These are phyloP conservation scores for Venustoraphidia nigricollis DNA, from an alignment of 2,888 invertebrate genomes.

Conservation along the genomic window DNA sequence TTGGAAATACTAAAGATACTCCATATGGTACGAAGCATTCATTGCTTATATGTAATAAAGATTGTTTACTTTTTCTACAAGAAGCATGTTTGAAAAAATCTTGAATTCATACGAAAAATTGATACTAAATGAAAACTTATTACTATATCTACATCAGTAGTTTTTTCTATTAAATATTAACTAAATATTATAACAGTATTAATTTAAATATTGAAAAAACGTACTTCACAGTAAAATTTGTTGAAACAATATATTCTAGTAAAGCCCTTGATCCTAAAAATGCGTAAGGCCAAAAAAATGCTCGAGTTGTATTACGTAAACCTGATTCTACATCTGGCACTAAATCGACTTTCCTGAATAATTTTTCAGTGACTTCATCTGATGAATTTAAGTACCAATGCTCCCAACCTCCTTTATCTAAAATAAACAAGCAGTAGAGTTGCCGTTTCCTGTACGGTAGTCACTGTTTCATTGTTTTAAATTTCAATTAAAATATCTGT, in stretches of 20 bases:
- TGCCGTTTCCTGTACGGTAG: background rate
- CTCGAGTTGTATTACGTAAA: constrained; percentile 54
- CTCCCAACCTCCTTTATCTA: constrained; percentile 64
- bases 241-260: constrained; percentile 53
- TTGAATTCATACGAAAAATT: too few species aligned
- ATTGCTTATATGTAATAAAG: constrained; percentile 52
- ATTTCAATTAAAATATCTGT: too few species aligned
- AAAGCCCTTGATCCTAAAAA: constrained; percentile 59
- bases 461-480: too few species aligned
- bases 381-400: constrained; percentile 55
- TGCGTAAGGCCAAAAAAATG: constrained; percentile 65
- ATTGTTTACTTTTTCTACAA: constrained; percentile 30
- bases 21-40: constrained; percentile 62
- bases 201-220: constrained; percentile 15
- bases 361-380: constrained; percentile 40
- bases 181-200: constrained; percentile 17
- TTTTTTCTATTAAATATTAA: too few species aligned
- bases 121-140: too few species aligned
- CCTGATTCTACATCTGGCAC: constrained; percentile 51
- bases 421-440: constrained; percentile 8
- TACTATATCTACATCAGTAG: too few species aligned
- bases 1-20: constrained; percentile 47
- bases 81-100: background rate
- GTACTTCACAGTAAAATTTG: constrained; percentile 50
- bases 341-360: constrained; percentile 50